phyloP scores from a whole-genome alignment of 2,888 invertebrate genomes.

The Euclidia mi region DNA sequence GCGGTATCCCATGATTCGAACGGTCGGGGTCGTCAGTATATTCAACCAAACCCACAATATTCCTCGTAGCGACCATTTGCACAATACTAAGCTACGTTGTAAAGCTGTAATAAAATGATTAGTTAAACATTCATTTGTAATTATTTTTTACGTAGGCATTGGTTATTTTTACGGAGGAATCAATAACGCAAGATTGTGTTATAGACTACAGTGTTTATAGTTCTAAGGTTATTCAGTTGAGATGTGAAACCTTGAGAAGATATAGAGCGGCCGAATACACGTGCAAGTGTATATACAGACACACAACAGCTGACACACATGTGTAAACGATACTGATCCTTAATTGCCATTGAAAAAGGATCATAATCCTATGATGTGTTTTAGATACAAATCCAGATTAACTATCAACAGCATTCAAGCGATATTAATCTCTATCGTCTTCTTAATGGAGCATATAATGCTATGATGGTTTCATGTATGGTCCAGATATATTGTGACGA shows the following conservation, averaged over 20 bases:
- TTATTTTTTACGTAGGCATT: not conserved
- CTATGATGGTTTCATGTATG: not conserved
- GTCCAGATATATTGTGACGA: constrained; percentile 8
- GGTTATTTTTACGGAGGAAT: not conserved
- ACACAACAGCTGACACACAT: constrained; percentile 2
- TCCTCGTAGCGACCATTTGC: too few relatives aligned
- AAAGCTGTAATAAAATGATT: too few relatives aligned
- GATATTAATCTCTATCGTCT: constrained; percentile 1
- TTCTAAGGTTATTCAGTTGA: constrained; percentile 14
- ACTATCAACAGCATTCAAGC: too few relatives aligned
- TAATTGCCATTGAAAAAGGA: too few relatives aligned
- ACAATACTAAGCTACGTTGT: too few relatives aligned
- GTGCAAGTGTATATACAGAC: constrained; percentile 12
- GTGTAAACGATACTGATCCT: constrained; percentile 15
- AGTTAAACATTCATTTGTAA: not conserved
- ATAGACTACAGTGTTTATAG: not conserved
- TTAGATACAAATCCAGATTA: too few relatives aligned
- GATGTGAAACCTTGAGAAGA: constrained; percentile 43
- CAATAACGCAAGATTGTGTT: not conserved
- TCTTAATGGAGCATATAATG: not conserved
- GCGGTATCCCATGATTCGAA: too few relatives aligned
- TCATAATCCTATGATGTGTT: too few relatives aligned
- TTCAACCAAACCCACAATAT: too few relatives aligned
- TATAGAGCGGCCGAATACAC: constrained; percentile 32
- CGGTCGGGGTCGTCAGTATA: too few relatives aligned